phyloP scores from a whole-genome alignment of 2,113 vertebrate genomes.

The Scopus umbretta region DNA sequence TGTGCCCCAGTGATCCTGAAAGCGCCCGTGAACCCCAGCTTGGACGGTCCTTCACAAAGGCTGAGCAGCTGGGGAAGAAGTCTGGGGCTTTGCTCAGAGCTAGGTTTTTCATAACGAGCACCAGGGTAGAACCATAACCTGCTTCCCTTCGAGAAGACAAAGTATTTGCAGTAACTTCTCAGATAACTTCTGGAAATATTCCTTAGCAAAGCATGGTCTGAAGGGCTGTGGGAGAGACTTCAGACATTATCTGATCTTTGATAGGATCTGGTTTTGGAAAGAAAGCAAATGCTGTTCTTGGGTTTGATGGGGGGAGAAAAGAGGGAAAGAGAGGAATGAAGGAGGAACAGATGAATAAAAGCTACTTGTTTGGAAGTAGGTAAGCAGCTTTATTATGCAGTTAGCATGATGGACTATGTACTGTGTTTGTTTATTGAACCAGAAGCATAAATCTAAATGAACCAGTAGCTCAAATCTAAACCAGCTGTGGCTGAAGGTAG shows the following conservation, averaged over 20 bases:
- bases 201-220: not conserved
- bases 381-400: not conserved
- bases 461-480: constrained; percentile 57
- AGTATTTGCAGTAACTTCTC: not conserved
- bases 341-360: not conserved
- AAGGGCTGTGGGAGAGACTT: not conserved
- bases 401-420: not conserved
- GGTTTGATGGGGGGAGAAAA: not conserved
- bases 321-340: not conserved
- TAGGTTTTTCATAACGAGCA: not conserved
- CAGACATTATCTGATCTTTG: not conserved
- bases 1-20: not conserved
- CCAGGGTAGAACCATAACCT: not conserved
- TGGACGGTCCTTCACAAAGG: not conserved
- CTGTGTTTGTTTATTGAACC: constrained; percentile 39
- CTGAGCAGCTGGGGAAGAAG: not conserved
- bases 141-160: not conserved
- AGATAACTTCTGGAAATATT: not conserved
- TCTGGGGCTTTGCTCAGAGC: not conserved
- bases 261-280: not conserved
- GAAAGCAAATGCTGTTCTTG: not conserved
- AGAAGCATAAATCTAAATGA: constrained; percentile 18
- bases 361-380: not conserved
- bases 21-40: not conserved
- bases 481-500: constrained; percentile 42